These are phyloP conservation scores for Alaudala cheleensis DNA, from an alignment of 2,113 vertebrate species.

Conservation along the genomic window DNA sequence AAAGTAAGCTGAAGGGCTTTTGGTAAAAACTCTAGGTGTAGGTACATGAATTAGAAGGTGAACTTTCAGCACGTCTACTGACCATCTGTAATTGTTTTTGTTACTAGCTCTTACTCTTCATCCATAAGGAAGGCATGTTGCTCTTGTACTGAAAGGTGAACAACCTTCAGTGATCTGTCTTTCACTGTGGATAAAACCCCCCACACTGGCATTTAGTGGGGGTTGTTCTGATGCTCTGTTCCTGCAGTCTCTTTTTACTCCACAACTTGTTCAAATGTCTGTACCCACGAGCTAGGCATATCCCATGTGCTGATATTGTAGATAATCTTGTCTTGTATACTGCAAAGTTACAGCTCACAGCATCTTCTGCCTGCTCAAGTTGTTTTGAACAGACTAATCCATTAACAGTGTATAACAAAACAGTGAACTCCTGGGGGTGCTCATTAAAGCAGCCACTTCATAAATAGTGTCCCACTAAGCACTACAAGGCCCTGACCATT, in stretches of 20 bases:
- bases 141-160: background rate
- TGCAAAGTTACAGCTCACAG: background rate
- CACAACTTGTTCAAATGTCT: background rate
- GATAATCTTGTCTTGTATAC: background rate
- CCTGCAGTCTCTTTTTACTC: background rate
- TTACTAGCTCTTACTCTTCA: background rate
- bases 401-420: background rate
- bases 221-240: background rate
- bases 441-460: background rate
- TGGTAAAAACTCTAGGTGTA: background rate
- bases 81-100: background rate
- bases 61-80: background rate
- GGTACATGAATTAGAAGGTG: background rate
- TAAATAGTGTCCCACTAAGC: background rate
- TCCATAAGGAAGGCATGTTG: background rate
- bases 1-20: background rate
- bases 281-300: background rate
- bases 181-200: background rate
- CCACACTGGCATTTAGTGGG: background rate
- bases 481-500: background rate
- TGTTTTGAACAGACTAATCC: background rate
- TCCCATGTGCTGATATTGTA: background rate
- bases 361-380: background rate
- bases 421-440: background rate
- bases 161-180: background rate